These are phyloP conservation scores for Pteronura brasiliensis DNA, from an alignment of 2,113 vertebrate genomes.

Conservation along the genomic window DNA sequence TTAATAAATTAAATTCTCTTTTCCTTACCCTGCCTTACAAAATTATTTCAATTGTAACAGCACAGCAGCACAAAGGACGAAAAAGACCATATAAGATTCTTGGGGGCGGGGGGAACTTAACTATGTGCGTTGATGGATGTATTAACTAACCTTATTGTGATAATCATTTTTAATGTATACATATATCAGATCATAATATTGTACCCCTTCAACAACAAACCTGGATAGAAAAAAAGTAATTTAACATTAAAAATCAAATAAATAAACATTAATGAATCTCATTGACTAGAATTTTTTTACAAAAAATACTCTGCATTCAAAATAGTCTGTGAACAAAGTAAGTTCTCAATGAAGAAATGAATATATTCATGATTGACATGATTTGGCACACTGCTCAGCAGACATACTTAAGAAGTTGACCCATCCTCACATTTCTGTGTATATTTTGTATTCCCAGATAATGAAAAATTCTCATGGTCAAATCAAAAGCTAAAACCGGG, in stretches of 20 bases:
- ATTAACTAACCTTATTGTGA: background rate
- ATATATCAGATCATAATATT: background rate
- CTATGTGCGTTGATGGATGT: background rate
- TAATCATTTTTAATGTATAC: background rate
- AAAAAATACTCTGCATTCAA: background rate
- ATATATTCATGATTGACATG: background rate
- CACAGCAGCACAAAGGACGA: background rate
- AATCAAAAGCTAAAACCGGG: background rate
- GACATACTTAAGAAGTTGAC: background rate
- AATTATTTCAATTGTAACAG: background rate
- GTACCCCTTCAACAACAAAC: background rate
- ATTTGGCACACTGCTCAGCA: background rate
- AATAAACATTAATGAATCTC: background rate
- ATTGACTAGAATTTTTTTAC: background rate
- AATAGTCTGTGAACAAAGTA: background rate
- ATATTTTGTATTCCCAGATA: background rate
- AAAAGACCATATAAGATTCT: background rate
- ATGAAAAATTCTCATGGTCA: background rate
- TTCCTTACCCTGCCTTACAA: background rate
- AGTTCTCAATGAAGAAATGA: background rate
- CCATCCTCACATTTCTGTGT: background rate
- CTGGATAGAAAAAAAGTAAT: background rate
- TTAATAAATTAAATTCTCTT: background rate
- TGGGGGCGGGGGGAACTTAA: background rate
- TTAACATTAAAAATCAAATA: background rate